These are phyloP conservation scores for Euborellia annulipes DNA, from an alignment of 1,140 invertebrate species.

Conservation along the genomic window DNA sequence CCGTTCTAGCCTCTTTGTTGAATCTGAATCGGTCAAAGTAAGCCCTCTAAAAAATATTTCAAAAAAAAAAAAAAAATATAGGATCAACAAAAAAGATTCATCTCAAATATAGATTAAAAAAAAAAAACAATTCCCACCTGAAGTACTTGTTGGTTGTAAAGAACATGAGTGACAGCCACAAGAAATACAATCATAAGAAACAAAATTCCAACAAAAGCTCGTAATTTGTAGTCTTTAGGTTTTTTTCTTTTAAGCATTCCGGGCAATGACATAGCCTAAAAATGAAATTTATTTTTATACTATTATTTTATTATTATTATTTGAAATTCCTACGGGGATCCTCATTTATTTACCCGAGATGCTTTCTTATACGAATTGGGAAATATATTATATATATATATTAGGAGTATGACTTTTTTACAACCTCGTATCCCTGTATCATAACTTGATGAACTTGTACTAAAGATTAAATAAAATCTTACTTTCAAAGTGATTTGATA, in stretches of 20 bases:
- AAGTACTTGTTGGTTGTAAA: slow-evolving; percentile 64
- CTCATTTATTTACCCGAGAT: too few species aligned
- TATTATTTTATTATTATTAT: too few species aligned
- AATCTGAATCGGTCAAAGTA: slow-evolving; percentile 74
- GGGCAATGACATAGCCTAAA: slow-evolving; percentile 27
- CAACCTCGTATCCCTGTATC: too few species aligned
- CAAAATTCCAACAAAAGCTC: slow-evolving; percentile 60
- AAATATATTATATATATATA: too few species aligned
- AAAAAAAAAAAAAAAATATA: background rate
- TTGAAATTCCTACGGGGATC: too few species aligned
- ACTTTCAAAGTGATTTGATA: too few species aligned
- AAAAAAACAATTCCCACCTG: slow-evolving; percentile 21
- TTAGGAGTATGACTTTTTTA: too few species aligned
- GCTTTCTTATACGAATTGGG: too few species aligned
- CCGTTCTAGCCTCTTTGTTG: slow-evolving; percentile 56
- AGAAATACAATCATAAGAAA: slow-evolving; percentile 66
- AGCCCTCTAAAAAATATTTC: slow-evolving; percentile 37
- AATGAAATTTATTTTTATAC: slow-evolving; percentile 9
- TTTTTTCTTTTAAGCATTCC: slow-evolving; percentile 38
- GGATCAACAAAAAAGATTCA: background rate
- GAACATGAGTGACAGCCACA: slow-evolving; percentile 63
- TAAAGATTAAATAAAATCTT: too few species aligned
- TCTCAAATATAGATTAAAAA: background rate
- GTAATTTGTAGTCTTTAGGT: slow-evolving; percentile 43
- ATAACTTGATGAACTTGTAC: too few species aligned